A percentile compares a stretch with the other conserved stretches of the same genome.
Conservation (phyloP, 2,888 invertebrate genomes). For the Trichogramma dendrolimi region DNA sequence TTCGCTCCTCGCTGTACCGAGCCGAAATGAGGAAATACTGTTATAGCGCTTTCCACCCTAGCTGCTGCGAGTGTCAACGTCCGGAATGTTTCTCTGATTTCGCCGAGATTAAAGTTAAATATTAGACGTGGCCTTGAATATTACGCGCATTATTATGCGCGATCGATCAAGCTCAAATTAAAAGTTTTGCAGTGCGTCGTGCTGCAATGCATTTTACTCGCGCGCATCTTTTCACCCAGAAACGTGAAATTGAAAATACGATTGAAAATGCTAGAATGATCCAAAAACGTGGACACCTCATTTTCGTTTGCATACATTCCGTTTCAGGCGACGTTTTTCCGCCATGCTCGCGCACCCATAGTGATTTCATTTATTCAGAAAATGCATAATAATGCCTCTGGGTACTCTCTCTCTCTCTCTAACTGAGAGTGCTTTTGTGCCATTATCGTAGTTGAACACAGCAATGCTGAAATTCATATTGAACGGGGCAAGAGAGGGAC, state of each 20-base stretch:
- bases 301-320: constrained; percentile 11
- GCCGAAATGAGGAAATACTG: no score
- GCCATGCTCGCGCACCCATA: background rate
- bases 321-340: constrained; percentile 1
- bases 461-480: constrained; percentile 6
- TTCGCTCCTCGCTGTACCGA: no score
- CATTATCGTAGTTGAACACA: constrained; percentile 4
- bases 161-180: no score
- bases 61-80: no score
- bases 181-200: no score
- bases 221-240: no score
- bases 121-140: no score
- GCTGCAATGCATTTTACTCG: no score
- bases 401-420: background rate
- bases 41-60: no score
- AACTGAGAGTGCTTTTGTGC: constrained; percentile 9
- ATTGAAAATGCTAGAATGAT: constrained; percentile 8
- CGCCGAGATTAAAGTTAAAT: no score
- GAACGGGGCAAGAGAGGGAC: background rate
- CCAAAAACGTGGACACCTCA: constrained; percentile 13
- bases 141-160: no score
- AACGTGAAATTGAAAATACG: constrained; percentile 9
- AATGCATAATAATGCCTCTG: constrained; percentile 15
- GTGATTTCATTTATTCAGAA: constrained; percentile 17
- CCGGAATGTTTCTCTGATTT: no score